Evolutionary conservation across 2,113 vertebrate species (phyloP), one percentile per base, ranked within the genome.

Genomic region (Hyaena hyaena): DNA sequence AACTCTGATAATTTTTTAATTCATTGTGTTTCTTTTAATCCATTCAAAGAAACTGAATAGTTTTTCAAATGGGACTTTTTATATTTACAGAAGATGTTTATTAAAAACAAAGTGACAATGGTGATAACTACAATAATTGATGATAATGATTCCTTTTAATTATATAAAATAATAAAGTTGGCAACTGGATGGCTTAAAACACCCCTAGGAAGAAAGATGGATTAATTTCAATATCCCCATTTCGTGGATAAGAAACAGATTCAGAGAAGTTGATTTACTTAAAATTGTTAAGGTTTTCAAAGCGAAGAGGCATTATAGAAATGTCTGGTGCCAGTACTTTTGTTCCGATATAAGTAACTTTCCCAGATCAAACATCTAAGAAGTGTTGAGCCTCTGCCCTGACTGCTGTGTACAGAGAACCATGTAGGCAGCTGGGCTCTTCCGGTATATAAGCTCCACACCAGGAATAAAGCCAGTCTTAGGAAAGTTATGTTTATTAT

Each of bases 11-110:
- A 93, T 16, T 76, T 81, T 35, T 79, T 82, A 93, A 87, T 35
- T 4, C 16, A 69, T 85, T 58, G 33, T 58, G 2, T 76, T 71
- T 50, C 17, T 83, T 79, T 85, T 28, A 68, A 63, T 43, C 23
- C 35, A 74, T 28, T 82, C 23, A 69, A 90, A 85, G 55, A 96
- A 96, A 96, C 17, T 55, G 28, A 95, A 73, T 26, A 50, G 10
- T 10, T 69, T 90, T 4, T 65, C 5, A 58, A 82, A 53, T 55
- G 23, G 8, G 88, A 81, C 2, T 68, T 91, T 58, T 68, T 21
- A 85, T 63, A 10, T 84, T 93, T 93, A 88, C 2, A 87, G 82
- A 93, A 93, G 93, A 71, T 63, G 17, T 43, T 39, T 39, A 39
- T 39, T 48, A 61, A 85, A 84, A 58, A 82, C 28, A 77, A 93